A percentile compares a stretch with the other conserved stretches of the same genome.
phyloP scores from a whole-genome alignment of 2,888 invertebrate species.

The Alitta virens region DNA sequence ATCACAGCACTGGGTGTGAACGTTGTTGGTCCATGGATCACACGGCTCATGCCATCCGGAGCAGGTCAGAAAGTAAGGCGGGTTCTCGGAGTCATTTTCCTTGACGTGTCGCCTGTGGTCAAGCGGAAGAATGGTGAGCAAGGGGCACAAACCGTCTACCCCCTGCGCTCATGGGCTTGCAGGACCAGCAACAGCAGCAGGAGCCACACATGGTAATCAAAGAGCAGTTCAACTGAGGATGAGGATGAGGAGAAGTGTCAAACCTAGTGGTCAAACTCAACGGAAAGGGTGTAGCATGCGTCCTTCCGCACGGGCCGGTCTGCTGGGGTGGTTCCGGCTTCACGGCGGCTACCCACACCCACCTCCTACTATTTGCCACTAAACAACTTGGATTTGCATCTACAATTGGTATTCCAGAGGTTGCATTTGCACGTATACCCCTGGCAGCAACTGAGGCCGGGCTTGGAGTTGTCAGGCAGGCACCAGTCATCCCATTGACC shows the following conservation, averaged over 20 bases:
- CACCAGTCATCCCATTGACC: constrained; percentile 31
- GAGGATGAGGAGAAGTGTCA: no score
- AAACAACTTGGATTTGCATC: constrained; percentile 28
- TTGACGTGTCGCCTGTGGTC: not conserved
- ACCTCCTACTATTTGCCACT: constrained; percentile 11
- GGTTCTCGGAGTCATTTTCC: not conserved
- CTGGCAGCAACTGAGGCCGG: constrained; percentile 28
- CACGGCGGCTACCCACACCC: no score
- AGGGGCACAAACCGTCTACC: no score
- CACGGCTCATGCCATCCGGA: constrained; percentile 35
- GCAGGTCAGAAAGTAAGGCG: constrained; percentile 20
- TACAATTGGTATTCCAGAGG: constrained; percentile 32
- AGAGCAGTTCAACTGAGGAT: no score
- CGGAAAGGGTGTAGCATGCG: no score
- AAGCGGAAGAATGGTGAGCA: not conserved
- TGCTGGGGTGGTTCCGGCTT: not conserved
- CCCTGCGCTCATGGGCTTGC: no score
- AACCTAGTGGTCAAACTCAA: no score
- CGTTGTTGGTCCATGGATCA: constrained; percentile 32
- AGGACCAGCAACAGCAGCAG: no score
- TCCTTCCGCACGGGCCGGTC: no score
- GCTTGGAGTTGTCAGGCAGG: constrained; percentile 17
- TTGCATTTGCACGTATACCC: constrained; percentile 30
- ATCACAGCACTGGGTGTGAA: constrained; percentile 8
- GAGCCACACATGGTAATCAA: no score